Conservation (phyloP, 2,113 vertebrate genomes). For the Oostethus manadensis region DNA sequence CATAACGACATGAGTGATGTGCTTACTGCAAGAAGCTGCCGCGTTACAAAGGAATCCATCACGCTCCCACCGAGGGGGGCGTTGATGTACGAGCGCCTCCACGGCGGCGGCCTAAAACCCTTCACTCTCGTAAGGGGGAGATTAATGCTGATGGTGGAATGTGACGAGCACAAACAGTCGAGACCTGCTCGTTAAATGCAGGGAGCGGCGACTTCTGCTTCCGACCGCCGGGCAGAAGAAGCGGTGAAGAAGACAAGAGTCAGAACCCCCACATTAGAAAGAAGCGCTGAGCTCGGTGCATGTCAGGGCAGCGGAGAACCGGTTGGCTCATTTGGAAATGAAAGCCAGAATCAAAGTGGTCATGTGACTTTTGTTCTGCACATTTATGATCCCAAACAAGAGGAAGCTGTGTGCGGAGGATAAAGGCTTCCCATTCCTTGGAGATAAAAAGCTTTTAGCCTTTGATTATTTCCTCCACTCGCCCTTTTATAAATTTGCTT, state of each 20-base stretch:
- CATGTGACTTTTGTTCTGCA: slow-evolving; percentile 64
- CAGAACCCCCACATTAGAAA: slow-evolving; percentile 23
- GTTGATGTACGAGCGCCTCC: slow-evolving; percentile 49
- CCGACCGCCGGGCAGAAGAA: slow-evolving; percentile 39
- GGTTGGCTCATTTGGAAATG: slow-evolving; percentile 66
- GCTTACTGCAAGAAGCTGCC: slow-evolving; percentile 16
- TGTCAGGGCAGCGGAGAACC: slow-evolving; percentile 37
- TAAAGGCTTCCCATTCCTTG: slow-evolving; percentile 37
- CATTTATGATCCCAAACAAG: slow-evolving; percentile 54
- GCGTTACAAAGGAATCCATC: slow-evolving; percentile 44
- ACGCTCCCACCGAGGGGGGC: slow-evolving; percentile 26
- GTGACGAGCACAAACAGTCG: slow-evolving; percentile 27
- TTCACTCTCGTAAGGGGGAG: slow-evolving; percentile 50
- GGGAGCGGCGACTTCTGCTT: slow-evolving; percentile 8
- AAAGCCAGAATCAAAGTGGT: slow-evolving; percentile 41
- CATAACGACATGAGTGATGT: slow-evolving; percentile 11
- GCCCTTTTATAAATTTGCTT: slow-evolving; percentile 67
- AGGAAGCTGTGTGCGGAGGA: slow-evolving; percentile 18
- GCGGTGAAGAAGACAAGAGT: slow-evolving; percentile 33
- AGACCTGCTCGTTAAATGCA: slow-evolving; percentile 50
- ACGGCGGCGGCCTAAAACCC: slow-evolving; percentile 45
- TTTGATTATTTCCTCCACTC: slow-evolving; percentile 66
- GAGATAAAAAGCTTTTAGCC: slow-evolving; percentile 68
- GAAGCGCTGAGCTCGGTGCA: slow-evolving; percentile 38
- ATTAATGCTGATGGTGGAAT: slow-evolving; percentile 54